phyloP scores from a whole-genome alignment of 2,113 vertebrate species.

The Lethenteron reissneri region DNA sequence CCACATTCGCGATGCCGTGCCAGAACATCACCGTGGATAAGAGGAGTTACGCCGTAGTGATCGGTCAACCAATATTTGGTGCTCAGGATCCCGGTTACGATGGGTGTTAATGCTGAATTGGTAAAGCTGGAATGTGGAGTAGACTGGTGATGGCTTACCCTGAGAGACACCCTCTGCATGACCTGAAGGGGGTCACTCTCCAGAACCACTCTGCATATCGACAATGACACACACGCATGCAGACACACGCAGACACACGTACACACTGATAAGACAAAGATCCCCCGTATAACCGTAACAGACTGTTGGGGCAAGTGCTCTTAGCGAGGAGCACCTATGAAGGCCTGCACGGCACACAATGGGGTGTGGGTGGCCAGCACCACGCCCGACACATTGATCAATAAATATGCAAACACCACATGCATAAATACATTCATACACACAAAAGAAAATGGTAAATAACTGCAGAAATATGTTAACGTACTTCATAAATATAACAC shows the following conservation, averaged over 20 bases:
- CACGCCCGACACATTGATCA: slow-evolving; percentile 6
- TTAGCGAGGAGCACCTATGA: no score
- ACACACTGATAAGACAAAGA: neutral
- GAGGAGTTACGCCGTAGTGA: neutral
- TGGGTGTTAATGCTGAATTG: neutral
- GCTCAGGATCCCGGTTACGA: slow-evolving; percentile 1
- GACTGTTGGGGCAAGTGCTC: no score
- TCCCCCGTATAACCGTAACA: neutral
- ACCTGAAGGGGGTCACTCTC: slow-evolving; percentile 71
- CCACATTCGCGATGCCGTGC: no score
- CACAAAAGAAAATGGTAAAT: no score
- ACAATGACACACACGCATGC: slow-evolving; percentile 5
- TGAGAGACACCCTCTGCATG: slow-evolving; percentile 58
- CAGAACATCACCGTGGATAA: neutral
- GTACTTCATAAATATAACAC: no score
- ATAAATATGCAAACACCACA: neutral
- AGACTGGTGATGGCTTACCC: slow-evolving; percentile 24
- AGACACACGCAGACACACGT: neutral
- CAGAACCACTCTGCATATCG: slow-evolving; percentile 44
- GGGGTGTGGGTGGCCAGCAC: neutral
- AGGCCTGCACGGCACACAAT: no score
- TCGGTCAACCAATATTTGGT: neutral
- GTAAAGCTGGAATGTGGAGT: neutral
- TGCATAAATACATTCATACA: no score
- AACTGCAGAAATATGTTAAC: no score